Evolutionary conservation across 2,113 vertebrate species (phyloP).

Genomic region (Cisticola juncidis): DNA sequence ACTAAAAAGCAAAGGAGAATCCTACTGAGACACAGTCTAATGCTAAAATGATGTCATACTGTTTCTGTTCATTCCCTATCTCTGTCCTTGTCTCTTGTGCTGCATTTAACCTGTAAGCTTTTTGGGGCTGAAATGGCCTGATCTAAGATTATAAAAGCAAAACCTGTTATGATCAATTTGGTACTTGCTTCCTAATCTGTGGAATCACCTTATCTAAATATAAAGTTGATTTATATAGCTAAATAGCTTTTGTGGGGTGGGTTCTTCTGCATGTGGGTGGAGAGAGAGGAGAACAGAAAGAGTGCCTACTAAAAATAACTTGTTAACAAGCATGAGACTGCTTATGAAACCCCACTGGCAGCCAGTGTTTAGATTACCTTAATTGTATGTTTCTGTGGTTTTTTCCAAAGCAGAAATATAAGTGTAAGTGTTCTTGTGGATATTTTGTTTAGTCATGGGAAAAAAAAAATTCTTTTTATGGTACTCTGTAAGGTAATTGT

Average conservation of each 20-base stretch:
- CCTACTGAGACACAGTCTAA: not conserved
- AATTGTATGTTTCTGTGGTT: constrained; percentile 9
- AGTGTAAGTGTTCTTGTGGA: not conserved
- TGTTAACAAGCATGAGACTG: constrained; percentile 10
- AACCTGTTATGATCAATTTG: not conserved
- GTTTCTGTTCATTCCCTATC: not conserved
- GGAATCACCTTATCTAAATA: constrained; percentile 12
- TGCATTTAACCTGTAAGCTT: not conserved
- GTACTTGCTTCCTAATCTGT: not conserved
- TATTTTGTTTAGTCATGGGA: not conserved
- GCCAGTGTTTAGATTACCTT: constrained; percentile 30
- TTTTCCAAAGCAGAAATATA: not conserved
- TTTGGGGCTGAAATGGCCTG: not conserved
- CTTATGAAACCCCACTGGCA: constrained; percentile 32
- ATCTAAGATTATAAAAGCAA: not conserved
- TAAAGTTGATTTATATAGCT: constrained; percentile 1
- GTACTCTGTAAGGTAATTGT: not conserved
- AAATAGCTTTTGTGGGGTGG: not conserved
- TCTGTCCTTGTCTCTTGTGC: not conserved
- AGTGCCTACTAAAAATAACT: constrained; percentile 48
- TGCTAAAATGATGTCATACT: not conserved
- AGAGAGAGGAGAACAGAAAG: not conserved
- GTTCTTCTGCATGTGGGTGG: not conserved
- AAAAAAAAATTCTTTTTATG: not conserved
- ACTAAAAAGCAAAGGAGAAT: not conserved